Percentiles rank a stretch among this genome's conserved stretches.
Evolutionary conservation across 1,140 invertebrate species (phyloP).

Genomic region (Drosophila pandora): DNA sequence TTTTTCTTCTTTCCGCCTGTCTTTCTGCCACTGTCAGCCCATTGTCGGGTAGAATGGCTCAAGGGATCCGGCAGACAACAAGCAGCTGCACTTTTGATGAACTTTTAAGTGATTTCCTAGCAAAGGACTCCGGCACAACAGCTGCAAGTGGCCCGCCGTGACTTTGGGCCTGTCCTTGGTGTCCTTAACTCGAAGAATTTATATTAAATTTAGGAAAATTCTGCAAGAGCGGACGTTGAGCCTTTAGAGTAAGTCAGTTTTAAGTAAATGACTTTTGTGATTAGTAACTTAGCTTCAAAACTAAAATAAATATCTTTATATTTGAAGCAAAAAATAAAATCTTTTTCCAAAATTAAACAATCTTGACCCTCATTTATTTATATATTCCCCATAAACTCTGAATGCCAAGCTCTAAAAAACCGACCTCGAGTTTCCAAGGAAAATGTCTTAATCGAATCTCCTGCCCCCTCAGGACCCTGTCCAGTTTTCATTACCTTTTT

Average conservation of each 20-base stretch:
- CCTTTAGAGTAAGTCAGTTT: no score
- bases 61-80: slow-evolving; percentile 22
- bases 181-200: slow-evolving; percentile 10
- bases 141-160: slow-evolving; percentile 14
- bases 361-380: not conserved
- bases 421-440: not conserved
- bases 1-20: slow-evolving; percentile 3
- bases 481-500: slow-evolving; percentile 38
- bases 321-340: not conserved
- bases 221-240: not conserved
- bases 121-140: slow-evolving; percentile 35
- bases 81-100: slow-evolving; percentile 60
- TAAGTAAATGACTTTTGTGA: not conserved
- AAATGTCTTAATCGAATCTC: slow-evolving; percentile 18
- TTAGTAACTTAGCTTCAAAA: not conserved
- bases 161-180: not conserved
- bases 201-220: slow-evolving; percentile 22
- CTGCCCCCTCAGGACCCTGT: not conserved
- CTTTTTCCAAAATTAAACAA: not conserved
- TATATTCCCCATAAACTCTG: not conserved
- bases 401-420: not conserved
- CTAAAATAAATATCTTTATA: not conserved
- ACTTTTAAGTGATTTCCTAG: slow-evolving; percentile 73
- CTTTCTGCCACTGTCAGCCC: slow-evolving; percentile 33
- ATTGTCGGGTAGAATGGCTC: slow-evolving; percentile 42